These are phyloP conservation scores for Lathamus discolor DNA, from an alignment of 2,113 vertebrate genomes.

Conservation along the genomic window DNA sequence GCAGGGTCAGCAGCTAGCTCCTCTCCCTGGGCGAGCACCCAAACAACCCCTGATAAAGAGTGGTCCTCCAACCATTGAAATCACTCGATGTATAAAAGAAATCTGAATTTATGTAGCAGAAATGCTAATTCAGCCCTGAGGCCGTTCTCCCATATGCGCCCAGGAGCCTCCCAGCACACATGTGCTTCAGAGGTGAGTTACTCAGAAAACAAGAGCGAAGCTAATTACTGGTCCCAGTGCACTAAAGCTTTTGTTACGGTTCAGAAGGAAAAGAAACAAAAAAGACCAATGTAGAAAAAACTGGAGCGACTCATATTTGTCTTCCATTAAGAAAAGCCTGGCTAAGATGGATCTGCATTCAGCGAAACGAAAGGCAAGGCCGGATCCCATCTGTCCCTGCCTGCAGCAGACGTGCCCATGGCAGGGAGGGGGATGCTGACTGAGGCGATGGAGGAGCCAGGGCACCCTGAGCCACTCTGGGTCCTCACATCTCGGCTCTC, in stretches of 20 bases:
- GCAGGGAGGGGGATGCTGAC: accelerated
- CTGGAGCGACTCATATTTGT: not conserved
- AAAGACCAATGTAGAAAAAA: not conserved
- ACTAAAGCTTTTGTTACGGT: not conserved
- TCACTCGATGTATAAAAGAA: not conserved
- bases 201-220: not conserved
- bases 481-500: not conserved
- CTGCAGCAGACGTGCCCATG: not conserved
- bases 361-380: not conserved
- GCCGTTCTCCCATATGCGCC: not conserved
- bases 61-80: not conserved
- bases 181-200: not conserved
- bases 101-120: constrained; percentile 36
- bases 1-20: not conserved
- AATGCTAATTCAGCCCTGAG: constrained; percentile 33
- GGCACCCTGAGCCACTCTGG: accelerated
- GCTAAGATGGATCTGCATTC: not conserved
- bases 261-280: not conserved
- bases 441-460: not conserved
- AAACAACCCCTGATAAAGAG: not conserved
- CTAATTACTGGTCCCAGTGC: not conserved
- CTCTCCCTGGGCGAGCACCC: not conserved
- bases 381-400: not conserved
- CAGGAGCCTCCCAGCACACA: not conserved
- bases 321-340: not conserved